Conservation (phyloP, 2,888 invertebrate species). For the Fragum whitleyi region DNA sequence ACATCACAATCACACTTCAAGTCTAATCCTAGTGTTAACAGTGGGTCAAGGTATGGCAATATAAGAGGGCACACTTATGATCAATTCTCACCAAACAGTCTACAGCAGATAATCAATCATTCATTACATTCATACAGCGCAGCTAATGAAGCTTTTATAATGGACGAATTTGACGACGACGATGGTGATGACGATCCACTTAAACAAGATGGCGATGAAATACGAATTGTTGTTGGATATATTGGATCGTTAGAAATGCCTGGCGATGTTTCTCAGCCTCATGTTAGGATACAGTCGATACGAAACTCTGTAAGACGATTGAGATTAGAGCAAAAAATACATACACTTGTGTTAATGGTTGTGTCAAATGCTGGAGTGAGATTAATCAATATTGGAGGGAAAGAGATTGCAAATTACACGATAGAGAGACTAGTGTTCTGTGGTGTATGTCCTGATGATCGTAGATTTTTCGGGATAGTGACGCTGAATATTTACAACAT, state of each 20-base stretch:
- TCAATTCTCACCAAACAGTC: slow-evolving; percentile 63
- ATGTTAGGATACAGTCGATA: slow-evolving; percentile 89
- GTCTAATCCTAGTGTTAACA: slow-evolving; percentile 34
- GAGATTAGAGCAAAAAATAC: slow-evolving; percentile 93
- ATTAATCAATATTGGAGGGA: slow-evolving; percentile 91
- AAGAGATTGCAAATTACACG: slow-evolving; percentile 94
- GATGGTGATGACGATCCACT: slow-evolving; percentile 67
- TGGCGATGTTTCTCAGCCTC: slow-evolving; percentile 83
- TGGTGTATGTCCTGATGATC: slow-evolving; percentile 95
- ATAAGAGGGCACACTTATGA: slow-evolving; percentile 59
- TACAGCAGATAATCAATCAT: slow-evolving; percentile 67
- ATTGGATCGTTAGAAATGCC: slow-evolving; percentile 98
- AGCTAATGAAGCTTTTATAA: slow-evolving; percentile 72
- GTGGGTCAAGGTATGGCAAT: slow-evolving; percentile 29
- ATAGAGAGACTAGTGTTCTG: slow-evolving; percentile 94
- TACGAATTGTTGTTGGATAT: slow-evolving; percentile 90
- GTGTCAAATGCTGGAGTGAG: slow-evolving; percentile 92
- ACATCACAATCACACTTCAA: slow-evolving; percentile 64
- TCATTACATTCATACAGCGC: slow-evolving; percentile 68
- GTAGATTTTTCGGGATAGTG: slow-evolving; percentile 96
- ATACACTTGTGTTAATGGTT: slow-evolving; percentile 93
- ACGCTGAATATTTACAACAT: slow-evolving; percentile 87
- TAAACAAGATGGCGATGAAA: slow-evolving; percentile 57
- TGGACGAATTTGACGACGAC: slow-evolving; percentile 68
- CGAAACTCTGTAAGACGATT: slow-evolving; percentile 95